Evolutionary conservation across 1,140 invertebrate species (phyloP).

Genomic region (Drosophila erecta): DNA sequence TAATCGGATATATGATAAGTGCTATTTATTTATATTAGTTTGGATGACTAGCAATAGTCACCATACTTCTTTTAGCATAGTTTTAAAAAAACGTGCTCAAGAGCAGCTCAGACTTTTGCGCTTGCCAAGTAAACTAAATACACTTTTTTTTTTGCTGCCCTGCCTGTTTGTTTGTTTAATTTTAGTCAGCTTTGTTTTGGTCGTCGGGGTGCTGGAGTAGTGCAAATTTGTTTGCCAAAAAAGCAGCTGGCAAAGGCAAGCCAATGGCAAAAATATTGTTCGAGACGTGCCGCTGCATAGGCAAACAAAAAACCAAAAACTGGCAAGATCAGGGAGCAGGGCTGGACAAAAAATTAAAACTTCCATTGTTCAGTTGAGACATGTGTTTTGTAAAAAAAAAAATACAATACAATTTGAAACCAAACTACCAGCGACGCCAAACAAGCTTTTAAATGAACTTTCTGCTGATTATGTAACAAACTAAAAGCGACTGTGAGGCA

Average conservation of each 20-base stretch:
- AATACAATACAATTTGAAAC: slow-evolving; percentile 4
- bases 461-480: slow-evolving; percentile 62
- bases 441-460: slow-evolving; percentile 52
- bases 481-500: slow-evolving; percentile 10
- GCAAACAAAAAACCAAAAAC: slow-evolving; percentile 39
- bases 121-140: slow-evolving; percentile 35
- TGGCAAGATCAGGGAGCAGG: slow-evolving; percentile 49
- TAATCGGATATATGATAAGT: background rate
- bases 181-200: slow-evolving; percentile 33
- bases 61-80: background rate
- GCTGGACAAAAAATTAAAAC: slow-evolving; percentile 40
- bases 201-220: slow-evolving; percentile 23
- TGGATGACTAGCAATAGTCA: slow-evolving; percentile 1
- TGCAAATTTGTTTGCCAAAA: slow-evolving; percentile 61
- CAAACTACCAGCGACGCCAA: slow-evolving; percentile 17
- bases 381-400: slow-evolving; percentile 62
- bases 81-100: slow-evolving; percentile 34
- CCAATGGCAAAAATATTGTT: slow-evolving; percentile 56
- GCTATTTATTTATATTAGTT: background rate
- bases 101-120: slow-evolving; percentile 33
- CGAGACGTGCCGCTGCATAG: slow-evolving; percentile 69
- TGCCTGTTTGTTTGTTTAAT: slow-evolving; percentile 43
- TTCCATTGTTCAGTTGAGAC: slow-evolving; percentile 60
- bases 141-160: slow-evolving; percentile 4
- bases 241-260: slow-evolving; percentile 41